These are phyloP conservation scores for Aspidoscelis tigris DNA, from an alignment of 2,113 vertebrate species.

Conservation along the genomic window DNA sequence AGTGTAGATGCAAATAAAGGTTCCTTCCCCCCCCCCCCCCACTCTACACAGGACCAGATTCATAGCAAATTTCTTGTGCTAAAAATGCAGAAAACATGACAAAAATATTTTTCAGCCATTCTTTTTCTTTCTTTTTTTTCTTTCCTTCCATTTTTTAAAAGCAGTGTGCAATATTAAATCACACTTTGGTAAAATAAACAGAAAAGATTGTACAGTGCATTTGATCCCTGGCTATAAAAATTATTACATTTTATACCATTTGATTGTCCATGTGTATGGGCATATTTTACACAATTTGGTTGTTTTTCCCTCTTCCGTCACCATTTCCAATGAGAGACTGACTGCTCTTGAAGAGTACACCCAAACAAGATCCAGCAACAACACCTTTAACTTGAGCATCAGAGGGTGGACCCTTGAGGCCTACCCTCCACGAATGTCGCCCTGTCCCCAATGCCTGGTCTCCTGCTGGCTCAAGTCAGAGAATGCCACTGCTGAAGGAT, in stretches of 20 bases:
- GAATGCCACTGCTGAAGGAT: conserved; percentile 9
- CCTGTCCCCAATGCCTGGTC: neutral
- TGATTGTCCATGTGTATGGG: conserved; percentile 71
- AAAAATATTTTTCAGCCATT: conserved; percentile 70
- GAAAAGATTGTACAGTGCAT: conserved; percentile 80
- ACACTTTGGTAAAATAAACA: conserved; percentile 76
- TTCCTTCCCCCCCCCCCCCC: conserved; percentile 58
- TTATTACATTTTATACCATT: conserved; percentile 48
- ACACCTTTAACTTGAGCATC: neutral
- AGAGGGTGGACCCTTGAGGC: neutral
- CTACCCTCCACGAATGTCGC: too few relatives aligned
- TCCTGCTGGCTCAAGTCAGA: conserved; percentile 7
- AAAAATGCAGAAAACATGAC: conserved; percentile 74
- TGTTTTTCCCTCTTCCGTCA: conserved; percentile 18
- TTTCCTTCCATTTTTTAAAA: conserved; percentile 58
- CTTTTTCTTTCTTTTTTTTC: conserved; percentile 11
- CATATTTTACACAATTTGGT: conserved; percentile 55
- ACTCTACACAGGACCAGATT: conserved; percentile 74
- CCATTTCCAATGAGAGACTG: conserved; percentile 46
- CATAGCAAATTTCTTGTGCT: conserved; percentile 77
- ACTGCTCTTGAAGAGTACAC: neutral
- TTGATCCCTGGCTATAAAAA: conserved; percentile 73
- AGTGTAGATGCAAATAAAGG: conserved; percentile 80
- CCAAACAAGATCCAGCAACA: neutral
- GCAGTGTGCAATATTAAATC: conserved; percentile 69